Base-by-base conservation (phyloP, 2,113 vertebrate genomes). In the Eudyptes chrysolophus region DNA sequence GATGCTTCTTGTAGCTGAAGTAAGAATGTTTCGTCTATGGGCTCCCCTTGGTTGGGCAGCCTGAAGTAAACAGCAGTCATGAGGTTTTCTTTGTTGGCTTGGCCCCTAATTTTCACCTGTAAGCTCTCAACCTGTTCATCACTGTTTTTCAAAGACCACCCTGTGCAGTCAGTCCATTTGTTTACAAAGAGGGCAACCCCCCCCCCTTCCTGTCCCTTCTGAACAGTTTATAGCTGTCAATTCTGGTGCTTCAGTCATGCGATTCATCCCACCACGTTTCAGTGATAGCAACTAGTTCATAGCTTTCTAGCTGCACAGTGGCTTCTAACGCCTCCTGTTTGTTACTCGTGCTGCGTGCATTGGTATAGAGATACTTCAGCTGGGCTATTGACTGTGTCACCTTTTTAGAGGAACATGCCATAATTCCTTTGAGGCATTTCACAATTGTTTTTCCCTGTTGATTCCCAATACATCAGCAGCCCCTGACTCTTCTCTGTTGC, bases 31-130 rank as follows among this genome's bases (percentile, higher is more conserved):
- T 80, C 0, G 0, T 46, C 61, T 79, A 7, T 48, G 24, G 11
- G 11, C 30, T 8, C 4, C 2, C 5, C 44, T 65, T 55, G 3
- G 3, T 32, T 26, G 7, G 5, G 19, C 9, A 4, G 9, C 24
- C 54, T 78, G 38, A 64, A 69, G 15, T 7, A 69, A 62, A 42
- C 10, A 42, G 2, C 3, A 64, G 8, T 27, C 18, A 8, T 4
- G 2, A 34, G 10, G 9, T 30, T 57, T 91, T 7, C 12, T 72
- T 81, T 68, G 20, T 22, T 42, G 26, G 7, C 9, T 42, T 68
- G 20, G 19, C 3, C 15, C 3, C 13, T 82, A 22, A 61, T 62
- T 78, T 51, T 72, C 12, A 29, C 20, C 11, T 9, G 20, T 26
- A 57, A 52, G 1, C 8, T 55, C n/a, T 71, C 25, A 65, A 57